Base-by-base conservation (phyloP, 2,113 vertebrate species). In the Bungarus multicinctus region DNA sequence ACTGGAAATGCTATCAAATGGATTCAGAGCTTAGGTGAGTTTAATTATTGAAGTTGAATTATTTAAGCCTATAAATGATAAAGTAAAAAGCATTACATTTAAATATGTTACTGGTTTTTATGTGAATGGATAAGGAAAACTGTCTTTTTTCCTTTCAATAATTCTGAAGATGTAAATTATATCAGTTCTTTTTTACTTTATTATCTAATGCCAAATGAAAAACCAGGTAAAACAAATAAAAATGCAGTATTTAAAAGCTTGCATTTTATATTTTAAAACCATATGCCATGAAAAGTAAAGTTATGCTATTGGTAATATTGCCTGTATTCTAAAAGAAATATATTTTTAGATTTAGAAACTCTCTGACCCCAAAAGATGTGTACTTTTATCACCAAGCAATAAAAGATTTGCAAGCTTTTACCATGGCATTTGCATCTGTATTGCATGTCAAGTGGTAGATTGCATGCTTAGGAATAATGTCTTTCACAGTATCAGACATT, bases 11-110 rank as follows among this genome's bases (percentile, higher is more conserved):
- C 98, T 90, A 98, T 99, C 93, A 98, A 97, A 91, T 99, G 99
- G 99, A 99, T 99, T 57, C 98, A 99, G 64, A 96, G 98, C 74
- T 97, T 99, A 89, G 98, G 99, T 99, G 97, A 98, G 98, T 96
- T 50, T n/a, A 69, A 69, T 34, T 69, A 0, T 0, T 90, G 12
- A 90, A 55, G 54, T n/a, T 74, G 39, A 74, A 12, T 81, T 74
- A 53, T 16, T 10, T 89, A n/a, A 85, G 74, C 39, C 45, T 86
- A 6, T 45, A 12, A 47, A 89, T 34, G 39, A 50, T 88, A 45
- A 60, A 60, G 1, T 92, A 25, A 22, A 55, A 64, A 69, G 1
- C 4, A 39, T 8, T 12, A 30, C 4, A 12, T 45, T 52, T 69
- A 12, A 54, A 27, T 39, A 23, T 30, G 16, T 90, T 90, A 20